A percentile compares a stretch with the other conserved stretches of the same genome.
Evolutionary conservation across 92 coral and sea anemone genomes (phyloP).

Genomic region (Meandrina meandrites): DNA sequence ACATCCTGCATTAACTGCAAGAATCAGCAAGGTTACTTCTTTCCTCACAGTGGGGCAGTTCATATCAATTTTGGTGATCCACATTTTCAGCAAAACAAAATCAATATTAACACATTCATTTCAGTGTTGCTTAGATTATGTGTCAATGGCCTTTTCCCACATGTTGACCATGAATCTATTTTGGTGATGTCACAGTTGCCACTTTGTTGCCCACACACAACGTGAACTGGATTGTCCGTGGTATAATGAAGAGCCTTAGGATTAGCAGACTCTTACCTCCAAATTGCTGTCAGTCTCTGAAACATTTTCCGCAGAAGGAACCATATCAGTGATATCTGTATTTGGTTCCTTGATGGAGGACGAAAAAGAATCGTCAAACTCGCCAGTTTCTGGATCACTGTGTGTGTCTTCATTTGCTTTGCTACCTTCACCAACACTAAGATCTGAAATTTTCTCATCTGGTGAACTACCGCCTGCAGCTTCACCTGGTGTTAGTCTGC

Average conservation of each 20-base stretch:
- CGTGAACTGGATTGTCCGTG: too few relatives aligned
- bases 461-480: neutral
- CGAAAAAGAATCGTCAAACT: constrained; percentile 17
- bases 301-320: neutral
- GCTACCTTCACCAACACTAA: neutral
- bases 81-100: too few relatives aligned
- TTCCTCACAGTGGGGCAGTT: neutral
- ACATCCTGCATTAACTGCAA: too few relatives aligned
- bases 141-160: too few relatives aligned
- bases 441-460: constrained; percentile 8
- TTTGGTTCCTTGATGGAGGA: constrained; percentile 15
- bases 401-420: constrained; percentile 14
- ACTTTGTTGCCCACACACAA: too few relatives aligned
- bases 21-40: neutral
- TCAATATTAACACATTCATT: too few relatives aligned
- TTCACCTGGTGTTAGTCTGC: neutral
- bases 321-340: neutral
- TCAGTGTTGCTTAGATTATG: too few relatives aligned
- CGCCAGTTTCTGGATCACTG: constrained; percentile 49
- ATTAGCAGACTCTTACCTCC: constrained; percentile 8
- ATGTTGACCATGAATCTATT: too few relatives aligned
- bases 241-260: too few relatives aligned
- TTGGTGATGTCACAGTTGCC: too few relatives aligned
- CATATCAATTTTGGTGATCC: too few relatives aligned
- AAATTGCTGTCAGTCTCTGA: constrained; percentile 11